Conservation (phyloP, 2,888 invertebrate genomes). For the Hypsopygia costalis region DNA sequence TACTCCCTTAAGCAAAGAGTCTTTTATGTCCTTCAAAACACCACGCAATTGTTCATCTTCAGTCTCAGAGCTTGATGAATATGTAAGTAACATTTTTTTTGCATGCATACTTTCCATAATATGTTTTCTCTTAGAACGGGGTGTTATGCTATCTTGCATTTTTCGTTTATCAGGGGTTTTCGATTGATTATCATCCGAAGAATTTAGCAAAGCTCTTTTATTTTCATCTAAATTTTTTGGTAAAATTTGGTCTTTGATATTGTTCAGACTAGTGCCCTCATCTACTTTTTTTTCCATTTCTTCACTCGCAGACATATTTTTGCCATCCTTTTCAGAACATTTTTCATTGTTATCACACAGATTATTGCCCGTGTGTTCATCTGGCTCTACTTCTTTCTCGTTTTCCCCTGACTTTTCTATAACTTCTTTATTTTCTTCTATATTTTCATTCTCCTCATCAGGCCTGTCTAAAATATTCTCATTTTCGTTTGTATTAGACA, state of each 20-base stretch:
- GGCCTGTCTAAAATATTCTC: too few relatives aligned
- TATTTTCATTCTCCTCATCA: neutral
- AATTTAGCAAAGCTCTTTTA: conserved; percentile 29
- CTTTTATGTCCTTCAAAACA: conserved; percentile 41
- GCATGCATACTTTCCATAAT: conserved; percentile 56
- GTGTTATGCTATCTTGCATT: conserved; percentile 24
- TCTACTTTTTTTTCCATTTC: too few relatives aligned
- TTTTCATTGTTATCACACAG: neutral
- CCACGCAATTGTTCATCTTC: conserved; percentile 49
- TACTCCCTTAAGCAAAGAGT: conserved; percentile 34
- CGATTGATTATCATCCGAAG: conserved; percentile 25
- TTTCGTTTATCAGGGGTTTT: conserved; percentile 23
- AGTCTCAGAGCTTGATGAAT: conserved; percentile 62
- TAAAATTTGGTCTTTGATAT: too few relatives aligned
- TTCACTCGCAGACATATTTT: conserved; percentile 11
- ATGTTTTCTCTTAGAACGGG: conserved; percentile 41
- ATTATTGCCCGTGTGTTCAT: conserved; percentile 5
- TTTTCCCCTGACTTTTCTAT: conserved; percentile 2
- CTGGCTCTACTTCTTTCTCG: neutral
- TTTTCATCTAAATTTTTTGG: conserved; percentile 18
- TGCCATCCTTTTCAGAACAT: conserved; percentile 8
- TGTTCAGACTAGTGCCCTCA: too few relatives aligned
- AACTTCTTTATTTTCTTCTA: conserved; percentile 5
- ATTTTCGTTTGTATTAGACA: too few relatives aligned
- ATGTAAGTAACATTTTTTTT: conserved; percentile 51